These are phyloP conservation scores for Ennomos erosarius DNA, from an alignment of 2,888 invertebrate genomes.

Conservation along the genomic window DNA sequence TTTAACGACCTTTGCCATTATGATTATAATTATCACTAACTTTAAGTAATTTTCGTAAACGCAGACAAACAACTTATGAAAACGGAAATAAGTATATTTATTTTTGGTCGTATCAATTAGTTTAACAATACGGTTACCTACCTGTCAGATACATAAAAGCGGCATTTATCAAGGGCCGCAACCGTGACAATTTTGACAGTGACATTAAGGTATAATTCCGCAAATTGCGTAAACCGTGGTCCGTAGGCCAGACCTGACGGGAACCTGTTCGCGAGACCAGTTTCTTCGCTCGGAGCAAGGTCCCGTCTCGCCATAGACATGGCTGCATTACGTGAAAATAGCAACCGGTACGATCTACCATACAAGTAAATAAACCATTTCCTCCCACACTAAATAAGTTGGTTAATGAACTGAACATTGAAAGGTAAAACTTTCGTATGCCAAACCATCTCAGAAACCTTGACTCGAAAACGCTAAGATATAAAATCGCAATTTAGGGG, in stretches of 20 bases:
- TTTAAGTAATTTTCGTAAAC: too few relatives aligned
- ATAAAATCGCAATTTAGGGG: slow-evolving; percentile 23
- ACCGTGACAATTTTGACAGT: slow-evolving; percentile 44
- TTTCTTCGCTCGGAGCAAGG: slow-evolving; percentile 70
- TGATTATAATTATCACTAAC: too few relatives aligned
- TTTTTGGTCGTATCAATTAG: slow-evolving; percentile 4
- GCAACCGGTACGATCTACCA: slow-evolving; percentile 22
- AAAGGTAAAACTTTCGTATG: slow-evolving; percentile 14
- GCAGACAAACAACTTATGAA: neutral
- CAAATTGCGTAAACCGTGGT: slow-evolving; percentile 64
- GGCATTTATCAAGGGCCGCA: slow-evolving; percentile 30
- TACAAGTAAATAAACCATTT: slow-evolving; percentile 24
- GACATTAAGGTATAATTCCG: slow-evolving; percentile 52
- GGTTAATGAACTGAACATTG: slow-evolving; percentile 7
- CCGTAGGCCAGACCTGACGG: slow-evolving; percentile 54
- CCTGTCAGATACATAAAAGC: slow-evolving; percentile 8
- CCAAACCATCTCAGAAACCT: slow-evolving; percentile 26
- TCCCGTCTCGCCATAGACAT: slow-evolving; percentile 73
- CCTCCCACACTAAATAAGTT: slow-evolving; percentile 1
- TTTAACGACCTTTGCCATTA: too few relatives aligned
- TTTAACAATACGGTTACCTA: slow-evolving; percentile 5
- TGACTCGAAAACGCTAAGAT: slow-evolving; percentile 33
- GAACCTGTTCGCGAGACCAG: slow-evolving; percentile 68
- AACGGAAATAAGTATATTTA: slow-evolving; percentile 24
- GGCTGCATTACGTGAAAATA: slow-evolving; percentile 39